Base-by-base conservation (phyloP, 2,888 invertebrate species). In the Megastigmus dorsalis region DNA sequence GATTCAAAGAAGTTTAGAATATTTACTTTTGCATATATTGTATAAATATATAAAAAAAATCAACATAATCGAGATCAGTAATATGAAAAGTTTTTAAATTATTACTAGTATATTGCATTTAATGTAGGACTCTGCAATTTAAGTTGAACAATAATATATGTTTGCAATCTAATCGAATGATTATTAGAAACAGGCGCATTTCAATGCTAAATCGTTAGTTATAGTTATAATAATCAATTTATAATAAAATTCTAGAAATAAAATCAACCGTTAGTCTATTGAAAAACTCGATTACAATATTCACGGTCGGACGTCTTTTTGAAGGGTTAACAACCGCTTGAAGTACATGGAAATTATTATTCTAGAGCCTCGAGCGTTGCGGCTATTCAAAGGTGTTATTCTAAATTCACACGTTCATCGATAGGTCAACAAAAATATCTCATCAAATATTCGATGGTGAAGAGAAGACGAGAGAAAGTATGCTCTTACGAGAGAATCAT, bases 291-390 rank as follows among this genome's bases (percentile, higher is more conserved):
- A 55, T 33, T 33, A n/a, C 3, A 5, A 18, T 15, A 10, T 30
- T 55, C 18, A 55, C 33, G 18, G 10, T 9, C 10, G 28, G 3
- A 60, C 18, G 4, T 20, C 57, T 30, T 60, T 30, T 60, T 18
- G 30, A 60, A 30, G 2, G 30, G 60, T 45, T 9, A 28, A 45
- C 28, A 30, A 60, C 45, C 28, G 45, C 18, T 60, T 20, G 26
- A 30, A 60, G 41, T 26, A n/a, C n/a, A 23, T 26, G 18, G 28
- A 45, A 45, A 43, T n/a, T 60, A 60, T 45, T 45, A 45, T 30
- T 28, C 43, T 28, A 41, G 9, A 9, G 38, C 59, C 41, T 28
- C 30, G 43, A 28, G 45, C 28, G 1, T 13, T 30, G 7, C 3
- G n/a, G 5, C 18, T 45, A n/a, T 18, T 45, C 45, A 54, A 30